Conservation (phyloP, 2,113 vertebrate species). For the Misgurnus anguillicaudatus region DNA sequence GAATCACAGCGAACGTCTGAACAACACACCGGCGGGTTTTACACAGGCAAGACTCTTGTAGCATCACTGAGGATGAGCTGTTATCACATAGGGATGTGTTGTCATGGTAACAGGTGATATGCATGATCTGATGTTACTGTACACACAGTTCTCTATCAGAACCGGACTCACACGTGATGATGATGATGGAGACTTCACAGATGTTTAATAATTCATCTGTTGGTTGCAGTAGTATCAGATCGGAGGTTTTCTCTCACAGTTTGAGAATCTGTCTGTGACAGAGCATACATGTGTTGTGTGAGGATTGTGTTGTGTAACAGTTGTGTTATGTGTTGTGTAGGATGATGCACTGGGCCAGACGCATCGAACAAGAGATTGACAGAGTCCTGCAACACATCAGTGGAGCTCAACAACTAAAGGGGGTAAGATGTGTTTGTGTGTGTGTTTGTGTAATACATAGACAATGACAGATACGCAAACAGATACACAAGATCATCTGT, state of each 20-base stretch:
- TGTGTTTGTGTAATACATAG: neutral
- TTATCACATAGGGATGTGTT: constrained; percentile 19
- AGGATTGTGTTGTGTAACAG: too few relatives aligned
- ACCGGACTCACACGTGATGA: neutral
- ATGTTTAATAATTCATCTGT: constrained; percentile 23
- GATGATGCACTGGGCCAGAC: constrained; percentile 97
- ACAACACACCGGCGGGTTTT: too few relatives aligned
- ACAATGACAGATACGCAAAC: too few relatives aligned
- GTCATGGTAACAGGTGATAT: constrained; percentile 40
- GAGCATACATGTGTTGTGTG: neutral
- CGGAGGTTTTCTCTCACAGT: neutral
- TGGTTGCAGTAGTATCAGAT: neutral
- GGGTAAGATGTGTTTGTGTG: constrained; percentile 76
- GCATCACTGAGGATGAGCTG: constrained; percentile 11
- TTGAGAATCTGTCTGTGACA: neutral
- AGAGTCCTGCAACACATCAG: constrained; percentile 96
- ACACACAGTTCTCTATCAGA: constrained; percentile 2
- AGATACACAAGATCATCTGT: neutral
- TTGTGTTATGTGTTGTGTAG: constrained; percentile 71
- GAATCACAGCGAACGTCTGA: too few relatives aligned
- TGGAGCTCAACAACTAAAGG: constrained; percentile 91
- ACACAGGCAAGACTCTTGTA: neutral
- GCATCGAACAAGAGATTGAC: constrained; percentile 97
- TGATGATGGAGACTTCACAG: neutral
- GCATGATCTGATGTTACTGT: constrained; percentile 22